A percentile compares a stretch with the other conserved stretches of the same genome.
phyloP scores from a whole-genome alignment of 2,113 vertebrate species.

The Amphiprion percula region DNA sequence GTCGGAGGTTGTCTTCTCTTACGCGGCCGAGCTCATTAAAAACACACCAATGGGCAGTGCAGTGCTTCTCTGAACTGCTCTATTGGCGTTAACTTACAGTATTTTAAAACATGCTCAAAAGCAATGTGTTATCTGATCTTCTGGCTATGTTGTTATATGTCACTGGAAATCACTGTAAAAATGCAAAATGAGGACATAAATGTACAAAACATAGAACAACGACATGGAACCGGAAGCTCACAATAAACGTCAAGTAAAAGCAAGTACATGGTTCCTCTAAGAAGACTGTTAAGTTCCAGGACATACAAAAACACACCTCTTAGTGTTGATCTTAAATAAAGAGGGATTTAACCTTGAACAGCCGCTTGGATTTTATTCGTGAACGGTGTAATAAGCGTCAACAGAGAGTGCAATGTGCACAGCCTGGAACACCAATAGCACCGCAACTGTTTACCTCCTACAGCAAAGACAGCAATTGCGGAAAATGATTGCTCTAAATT shows the following conservation, averaged over 20 bases:
- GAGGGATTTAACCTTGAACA: slow-evolving; percentile 1
- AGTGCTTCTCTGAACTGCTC: neutral
- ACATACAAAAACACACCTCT: neutral
- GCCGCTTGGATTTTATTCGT: neutral
- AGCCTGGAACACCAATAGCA: slow-evolving; percentile 5
- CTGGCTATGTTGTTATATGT: no score
- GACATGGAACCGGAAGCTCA: neutral
- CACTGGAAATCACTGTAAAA: no score
- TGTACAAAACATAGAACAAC: no score
- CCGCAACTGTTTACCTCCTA: slow-evolving; percentile 9
- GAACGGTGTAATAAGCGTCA: slow-evolving; percentile 4
- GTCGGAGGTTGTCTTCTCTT: no score
- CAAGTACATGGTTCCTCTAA: neutral
- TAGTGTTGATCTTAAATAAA: slow-evolving; percentile 21
- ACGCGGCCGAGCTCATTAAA: no score
- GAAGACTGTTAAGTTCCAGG: neutral
- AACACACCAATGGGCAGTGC: neutral
- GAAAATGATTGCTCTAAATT: slow-evolving; percentile 48
- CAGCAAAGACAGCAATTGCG: slow-evolving; percentile 13
- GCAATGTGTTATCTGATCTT: no score
- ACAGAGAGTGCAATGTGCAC: neutral
- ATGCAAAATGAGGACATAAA: no score
- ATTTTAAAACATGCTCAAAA: neutral
- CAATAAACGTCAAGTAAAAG: slow-evolving; percentile 4
- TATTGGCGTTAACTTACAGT: neutral